A percentile compares a stretch with the other conserved stretches of the same genome.
Conservation (phyloP, 2,113 vertebrate species). For the Opisthocomus hoazin region DNA sequence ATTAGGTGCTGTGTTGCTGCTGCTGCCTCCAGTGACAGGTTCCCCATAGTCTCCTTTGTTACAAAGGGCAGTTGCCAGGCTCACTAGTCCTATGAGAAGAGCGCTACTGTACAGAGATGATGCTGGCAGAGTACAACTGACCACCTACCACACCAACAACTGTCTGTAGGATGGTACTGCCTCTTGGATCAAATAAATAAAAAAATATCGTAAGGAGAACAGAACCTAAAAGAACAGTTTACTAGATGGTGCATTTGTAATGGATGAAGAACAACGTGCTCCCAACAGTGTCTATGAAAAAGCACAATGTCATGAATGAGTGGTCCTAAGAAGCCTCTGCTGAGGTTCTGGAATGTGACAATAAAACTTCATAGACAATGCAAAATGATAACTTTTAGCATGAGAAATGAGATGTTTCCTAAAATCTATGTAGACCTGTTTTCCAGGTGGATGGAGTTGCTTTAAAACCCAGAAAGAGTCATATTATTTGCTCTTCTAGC, state of each 20-base stretch:
- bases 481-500: not conserved
- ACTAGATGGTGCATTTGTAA: not conserved
- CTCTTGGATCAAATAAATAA: not conserved
- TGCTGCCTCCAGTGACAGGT: not conserved
- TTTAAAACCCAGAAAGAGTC: not conserved
- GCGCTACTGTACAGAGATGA: not conserved
- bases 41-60: not conserved
- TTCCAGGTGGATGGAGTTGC: not conserved
- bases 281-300: not conserved
- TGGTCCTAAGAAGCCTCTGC: not conserved
- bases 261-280: not conserved
- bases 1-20: not conserved
- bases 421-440: not conserved
- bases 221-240: not conserved
- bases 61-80: accelerated
- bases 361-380: not conserved
- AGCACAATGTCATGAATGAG: not conserved
- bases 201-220: not conserved
- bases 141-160: not conserved
- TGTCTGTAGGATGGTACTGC: not conserved
- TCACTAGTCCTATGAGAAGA: not conserved
- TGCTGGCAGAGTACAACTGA: not conserved
- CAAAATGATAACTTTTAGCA: not conserved
- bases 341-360: not conserved
- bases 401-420: not conserved